phyloP scores from a whole-genome alignment of 1,140 invertebrate genomes.

The Atta cephalotes region DNA sequence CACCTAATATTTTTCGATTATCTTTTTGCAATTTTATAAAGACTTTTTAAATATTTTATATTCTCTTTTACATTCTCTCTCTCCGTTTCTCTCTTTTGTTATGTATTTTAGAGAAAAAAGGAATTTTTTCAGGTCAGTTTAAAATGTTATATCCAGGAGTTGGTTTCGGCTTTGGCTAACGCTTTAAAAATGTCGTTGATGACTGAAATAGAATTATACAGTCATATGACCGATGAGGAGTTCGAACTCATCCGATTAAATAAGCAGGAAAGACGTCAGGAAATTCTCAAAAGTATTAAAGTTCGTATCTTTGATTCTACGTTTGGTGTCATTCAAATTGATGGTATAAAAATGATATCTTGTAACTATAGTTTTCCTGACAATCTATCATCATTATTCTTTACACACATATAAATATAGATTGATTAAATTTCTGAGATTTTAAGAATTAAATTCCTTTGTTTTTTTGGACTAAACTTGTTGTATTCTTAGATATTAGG shows the following conservation, averaged over 20 bases:
- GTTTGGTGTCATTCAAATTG: background rate
- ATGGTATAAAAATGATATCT: background rate
- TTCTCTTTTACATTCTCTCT: background rate
- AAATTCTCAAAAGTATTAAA: constrained; percentile 88
- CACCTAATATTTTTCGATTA: too few species aligned
- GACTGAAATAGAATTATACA: constrained; percentile 90
- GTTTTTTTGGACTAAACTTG: background rate
- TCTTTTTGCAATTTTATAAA: too few species aligned
- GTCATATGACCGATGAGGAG: constrained; percentile 92
- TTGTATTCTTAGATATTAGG: background rate
- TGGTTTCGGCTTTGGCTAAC: constrained; percentile 88
- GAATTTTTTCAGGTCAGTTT: constrained; percentile 85
- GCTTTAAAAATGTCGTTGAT: constrained; percentile 89
- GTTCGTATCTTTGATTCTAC: constrained; percentile 80
- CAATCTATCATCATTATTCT: background rate
- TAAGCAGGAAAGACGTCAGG: constrained; percentile 88
- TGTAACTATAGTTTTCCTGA: background rate
- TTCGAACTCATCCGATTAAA: constrained; percentile 92
- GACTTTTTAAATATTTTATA: background rate
- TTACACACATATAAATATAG: background rate
- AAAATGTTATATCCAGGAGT: constrained; percentile 89
- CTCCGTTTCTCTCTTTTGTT: background rate
- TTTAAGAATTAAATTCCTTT: background rate
- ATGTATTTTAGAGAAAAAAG: constrained; percentile 1
- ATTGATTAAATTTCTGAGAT: background rate